Percentiles rank a stretch among this genome's conserved stretches.
Evolutionary conservation across 2,888 invertebrate species (phyloP).

Genomic region (Altica lythri): DNA sequence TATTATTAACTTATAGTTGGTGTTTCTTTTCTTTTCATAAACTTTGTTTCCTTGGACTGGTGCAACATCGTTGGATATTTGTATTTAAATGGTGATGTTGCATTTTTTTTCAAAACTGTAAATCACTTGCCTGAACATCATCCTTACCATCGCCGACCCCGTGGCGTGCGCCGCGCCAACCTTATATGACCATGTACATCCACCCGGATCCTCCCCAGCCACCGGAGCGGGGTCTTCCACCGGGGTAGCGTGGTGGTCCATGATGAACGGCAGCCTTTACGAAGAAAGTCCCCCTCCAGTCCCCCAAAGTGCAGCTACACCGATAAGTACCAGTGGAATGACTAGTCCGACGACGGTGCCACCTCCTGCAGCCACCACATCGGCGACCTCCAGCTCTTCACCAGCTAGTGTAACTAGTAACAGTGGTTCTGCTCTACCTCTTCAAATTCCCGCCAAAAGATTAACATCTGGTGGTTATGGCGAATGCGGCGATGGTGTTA

Average conservation of each 20-base stretch:
- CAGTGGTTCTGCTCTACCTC: constrained; percentile 74
- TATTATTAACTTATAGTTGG: constrained; percentile 43
- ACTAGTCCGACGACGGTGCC: constrained; percentile 57
- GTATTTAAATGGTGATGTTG: constrained; percentile 28
- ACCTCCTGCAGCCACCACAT: constrained; percentile 67
- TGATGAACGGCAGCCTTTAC: constrained; percentile 83
- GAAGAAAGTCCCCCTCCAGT: constrained; percentile 70
- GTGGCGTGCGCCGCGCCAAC: constrained; percentile 78
- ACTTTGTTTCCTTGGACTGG: constrained; percentile 18
- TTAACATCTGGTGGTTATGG: constrained; percentile 61
- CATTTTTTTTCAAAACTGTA: constrained; percentile 51
- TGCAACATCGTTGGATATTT: constrained; percentile 18
- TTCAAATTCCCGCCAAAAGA: constrained; percentile 90
- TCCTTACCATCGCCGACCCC: constrained; percentile 72
- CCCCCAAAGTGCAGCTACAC: constrained; percentile 59
- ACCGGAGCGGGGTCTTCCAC: constrained; percentile 82
- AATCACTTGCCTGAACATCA: constrained; percentile 58
- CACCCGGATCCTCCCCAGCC: constrained; percentile 74
- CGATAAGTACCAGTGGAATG: constrained; percentile 63
- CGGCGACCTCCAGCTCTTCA: constrained; percentile 68
- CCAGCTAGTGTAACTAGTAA: constrained; percentile 66
- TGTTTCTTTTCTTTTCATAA: constrained; percentile 48
- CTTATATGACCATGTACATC: constrained; percentile 81
- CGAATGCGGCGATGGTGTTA: constrained; percentile 68
- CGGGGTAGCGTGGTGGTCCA: constrained; percentile 84